Evolutionary conservation across 2,113 vertebrate genomes (phyloP), one percentile per base, ranked within the genome.

Genomic region (Carassius gibelio): DNA sequence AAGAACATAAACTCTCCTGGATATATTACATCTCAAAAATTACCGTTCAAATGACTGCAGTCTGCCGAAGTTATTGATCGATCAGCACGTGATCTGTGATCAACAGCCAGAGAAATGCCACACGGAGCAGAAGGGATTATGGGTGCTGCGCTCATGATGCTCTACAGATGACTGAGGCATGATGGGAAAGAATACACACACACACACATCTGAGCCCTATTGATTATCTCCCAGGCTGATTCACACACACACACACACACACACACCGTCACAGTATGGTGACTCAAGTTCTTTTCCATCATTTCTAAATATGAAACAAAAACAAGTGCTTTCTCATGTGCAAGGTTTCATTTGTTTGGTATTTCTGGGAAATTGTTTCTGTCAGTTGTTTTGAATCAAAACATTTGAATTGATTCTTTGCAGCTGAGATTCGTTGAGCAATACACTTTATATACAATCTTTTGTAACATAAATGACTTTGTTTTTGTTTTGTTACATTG

Each of bases 171-270:
- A 80, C n/a, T 64, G 55, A 61, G 59, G 82, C 82, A 75, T 82
- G 68, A 86, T 86, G 78, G 74, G 85, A 72, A 9, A 57, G 50
- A 34, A 42, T n/a, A 79, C 66, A 11, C 71, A 74, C 42, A 14
- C 7, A 83, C 72, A 62, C 13, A 66, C 66, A 85, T 84, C 71
- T 75, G 72, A 82, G 36, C 50, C n/a, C 62, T 85, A 88, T 88
- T 74, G 84, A 88, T 88, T 84, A 10, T 48, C 45, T 66, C 74
- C 26, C 38, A 77, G 62, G 61, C 66, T 69, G 38, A 26, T 66
- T 81, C 36, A 17, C 59, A 36, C 34, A 81, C 84, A 81, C 66
- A 75, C 78, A 76, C 59, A 61, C 55, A 42, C 84, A 82, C 42
- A 82, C 57, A 62, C 19, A 9, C 34, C 1, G 11, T 64, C 62